Base-by-base conservation (phyloP, 2,113 vertebrate species). In the Gymnogyps californianus region DNA sequence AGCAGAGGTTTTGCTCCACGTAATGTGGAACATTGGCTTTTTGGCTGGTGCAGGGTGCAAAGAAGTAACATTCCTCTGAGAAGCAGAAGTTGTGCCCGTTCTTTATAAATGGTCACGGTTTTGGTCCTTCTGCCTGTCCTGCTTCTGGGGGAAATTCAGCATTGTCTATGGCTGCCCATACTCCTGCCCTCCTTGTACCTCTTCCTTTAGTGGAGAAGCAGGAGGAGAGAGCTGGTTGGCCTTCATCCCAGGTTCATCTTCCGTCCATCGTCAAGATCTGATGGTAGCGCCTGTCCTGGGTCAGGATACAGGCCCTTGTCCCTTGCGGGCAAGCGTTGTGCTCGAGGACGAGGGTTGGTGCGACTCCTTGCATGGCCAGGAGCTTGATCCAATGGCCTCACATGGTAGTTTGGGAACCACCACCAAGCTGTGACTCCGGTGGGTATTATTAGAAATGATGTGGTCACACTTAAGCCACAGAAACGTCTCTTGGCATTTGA, bases 401-500 rank as follows among this genome's bases (percentile, higher is more conserved):
- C 66, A 87, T 79, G 78, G 87, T 80, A 58, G 54, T 95, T n/a
- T 75, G 83, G 87, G 91, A 90, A 80, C 87, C 66, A 87, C 87
- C 83, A 52, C 44, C 1, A 15, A 42, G 49, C 49, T 65, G 40
- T 76, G 79, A 84, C 74, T 57, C 55, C 1, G 4, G 16, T 10
- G 64, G 57, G n/a, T 93, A 90, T 90, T 88, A 80, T 94, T 90
- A 96, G 87, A 61, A 77, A n/a, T 3, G 28, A 81, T 59, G 80
- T 80, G 83, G 57, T 90, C 79, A 52, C 64, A 6, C 52, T 87
- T 44, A 65, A 87, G 74, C 90, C 78, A 54, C 58, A 84, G 82
- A 71, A 80, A 57, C 54, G 0, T 70, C 67, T 81, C 90, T 46
- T 92, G 95, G 54, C 80, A 82, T 89, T 84, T 83, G 81, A 78